These are phyloP conservation scores for Uropsilus gracilis DNA, from an alignment of 2,113 vertebrate genomes.

Conservation along the genomic window DNA sequence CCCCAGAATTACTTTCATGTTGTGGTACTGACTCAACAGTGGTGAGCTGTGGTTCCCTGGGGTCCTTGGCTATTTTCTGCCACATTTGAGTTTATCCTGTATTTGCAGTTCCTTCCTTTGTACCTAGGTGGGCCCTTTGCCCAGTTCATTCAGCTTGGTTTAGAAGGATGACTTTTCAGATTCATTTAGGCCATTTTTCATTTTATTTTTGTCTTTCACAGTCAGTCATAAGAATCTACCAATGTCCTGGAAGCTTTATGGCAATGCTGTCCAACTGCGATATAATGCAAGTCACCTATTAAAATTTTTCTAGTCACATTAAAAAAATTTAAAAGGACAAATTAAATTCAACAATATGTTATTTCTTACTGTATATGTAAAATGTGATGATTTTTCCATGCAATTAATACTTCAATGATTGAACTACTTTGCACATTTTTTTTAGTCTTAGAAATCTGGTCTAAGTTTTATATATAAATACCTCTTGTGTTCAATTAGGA, in stretches of 20 bases:
- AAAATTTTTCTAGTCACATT: background rate
- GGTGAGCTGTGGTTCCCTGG: background rate
- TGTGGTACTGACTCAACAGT: background rate
- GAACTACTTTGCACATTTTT: background rate
- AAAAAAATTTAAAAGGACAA: background rate
- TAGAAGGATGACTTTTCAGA: background rate
- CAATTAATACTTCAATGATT: background rate
- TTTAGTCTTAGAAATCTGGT: background rate
- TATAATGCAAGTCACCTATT: background rate
- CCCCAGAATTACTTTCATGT: background rate
- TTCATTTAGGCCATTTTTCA: background rate
- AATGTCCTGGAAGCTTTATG: background rate
- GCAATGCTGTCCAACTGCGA: background rate
- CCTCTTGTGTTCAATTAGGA: background rate
- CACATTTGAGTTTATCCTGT: background rate
- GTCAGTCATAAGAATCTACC: background rate
- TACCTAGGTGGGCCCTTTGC: too few relatives aligned
- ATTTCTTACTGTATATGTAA: background rate
- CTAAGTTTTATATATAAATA: background rate
- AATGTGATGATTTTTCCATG: background rate
- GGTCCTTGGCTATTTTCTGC: background rate
- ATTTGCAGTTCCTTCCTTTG: background rate
- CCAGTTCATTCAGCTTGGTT: background rate
- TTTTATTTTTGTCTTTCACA: constrained; percentile 6
- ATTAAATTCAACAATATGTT: background rate